phyloP scores from a whole-genome alignment of 2,888 invertebrate genomes.

The Oscheius sp. region DNA sequence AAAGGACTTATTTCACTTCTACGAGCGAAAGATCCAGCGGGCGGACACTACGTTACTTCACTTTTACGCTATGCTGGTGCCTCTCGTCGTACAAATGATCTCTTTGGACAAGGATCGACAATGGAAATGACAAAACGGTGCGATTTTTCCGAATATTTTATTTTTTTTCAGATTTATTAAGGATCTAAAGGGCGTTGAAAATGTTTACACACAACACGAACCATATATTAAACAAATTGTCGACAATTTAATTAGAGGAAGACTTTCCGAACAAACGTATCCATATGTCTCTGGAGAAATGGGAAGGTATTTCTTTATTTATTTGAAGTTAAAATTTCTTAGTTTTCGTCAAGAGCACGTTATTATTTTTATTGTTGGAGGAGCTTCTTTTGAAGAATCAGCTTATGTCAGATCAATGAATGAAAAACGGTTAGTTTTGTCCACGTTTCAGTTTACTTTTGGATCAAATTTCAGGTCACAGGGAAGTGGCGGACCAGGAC shows the following conservation, averaged over 20 bases:
- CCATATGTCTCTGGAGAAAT: constrained; percentile 77
- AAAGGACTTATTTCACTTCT: constrained; percentile 80
- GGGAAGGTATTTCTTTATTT: constrained; percentile 20
- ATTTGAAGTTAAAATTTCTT: constrained; percentile 24
- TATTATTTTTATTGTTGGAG: constrained; percentile 95
- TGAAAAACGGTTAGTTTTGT: constrained; percentile 34
- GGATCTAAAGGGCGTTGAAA: constrained; percentile 89
- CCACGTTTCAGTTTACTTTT: background rate
- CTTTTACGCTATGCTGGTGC: constrained; percentile 77
- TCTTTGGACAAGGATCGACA: constrained; percentile 83
- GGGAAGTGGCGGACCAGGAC: constrained; percentile 29
- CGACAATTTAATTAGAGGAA: constrained; percentile 87
- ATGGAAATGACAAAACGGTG: constrained; percentile 90
- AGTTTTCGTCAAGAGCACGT: constrained; percentile 83
- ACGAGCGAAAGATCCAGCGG: constrained; percentile 69
- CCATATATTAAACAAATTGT: constrained; percentile 82
- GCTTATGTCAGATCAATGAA: constrained; percentile 46
- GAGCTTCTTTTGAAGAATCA: constrained; percentile 79
- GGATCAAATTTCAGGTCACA: constrained; percentile 18
- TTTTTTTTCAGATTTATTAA: constrained; percentile 49
- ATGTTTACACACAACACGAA: constrained; percentile 98
- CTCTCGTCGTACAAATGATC: constrained; percentile 81
- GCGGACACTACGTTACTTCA: constrained; percentile 40
- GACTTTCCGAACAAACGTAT: constrained; percentile 37
- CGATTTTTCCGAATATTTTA: constrained; percentile 33